Conservation (phyloP, 2,113 vertebrate genomes). For the Carassius carassius region DNA sequence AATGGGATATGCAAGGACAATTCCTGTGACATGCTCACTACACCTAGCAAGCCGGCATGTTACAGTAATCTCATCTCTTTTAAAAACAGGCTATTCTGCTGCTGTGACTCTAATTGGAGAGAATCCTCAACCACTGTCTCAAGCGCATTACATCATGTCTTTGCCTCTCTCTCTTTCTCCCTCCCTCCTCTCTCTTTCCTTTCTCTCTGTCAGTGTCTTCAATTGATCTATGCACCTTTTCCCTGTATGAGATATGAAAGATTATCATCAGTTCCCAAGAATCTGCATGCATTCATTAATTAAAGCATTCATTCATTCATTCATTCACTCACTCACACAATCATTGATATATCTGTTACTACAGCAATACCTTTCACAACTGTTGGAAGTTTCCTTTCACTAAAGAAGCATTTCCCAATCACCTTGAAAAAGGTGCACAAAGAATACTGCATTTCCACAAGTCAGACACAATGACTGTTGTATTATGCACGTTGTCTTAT, state of each 20-base stretch:
- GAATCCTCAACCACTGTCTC: conserved; percentile 94
- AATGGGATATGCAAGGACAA: not conserved
- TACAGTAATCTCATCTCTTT: conserved; percentile 42
- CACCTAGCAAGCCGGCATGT: not conserved
- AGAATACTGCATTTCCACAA: conserved; percentile 33
- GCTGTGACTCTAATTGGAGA: conserved; percentile 78
- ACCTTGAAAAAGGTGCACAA: conserved; percentile 68
- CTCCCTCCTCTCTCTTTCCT: conserved; percentile 45
- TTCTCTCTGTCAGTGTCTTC: conserved; percentile 34
- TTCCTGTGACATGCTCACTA: not conserved
- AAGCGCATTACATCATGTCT: conserved; percentile 90
- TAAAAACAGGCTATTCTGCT: conserved; percentile 56
- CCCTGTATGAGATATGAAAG: not conserved
- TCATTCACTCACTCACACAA: not conserved
- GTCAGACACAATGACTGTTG: conserved; percentile 64
- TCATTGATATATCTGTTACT: conserved; percentile 37
- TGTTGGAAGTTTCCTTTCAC: conserved; percentile 57
- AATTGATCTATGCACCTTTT: conserved; percentile 49
- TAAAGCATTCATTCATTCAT: conserved; percentile 30
- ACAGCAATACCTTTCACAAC: conserved; percentile 41
- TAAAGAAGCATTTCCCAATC: conserved; percentile 59
- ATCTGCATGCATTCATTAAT: conserved; percentile 22
- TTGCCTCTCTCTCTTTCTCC: conserved; percentile 73
- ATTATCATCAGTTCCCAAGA: not conserved
- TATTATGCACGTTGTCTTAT: conserved; percentile 56